These are phyloP conservation scores for Heliothis peltigera DNA, from an alignment of 2,888 invertebrate species.

Conservation along the genomic window DNA sequence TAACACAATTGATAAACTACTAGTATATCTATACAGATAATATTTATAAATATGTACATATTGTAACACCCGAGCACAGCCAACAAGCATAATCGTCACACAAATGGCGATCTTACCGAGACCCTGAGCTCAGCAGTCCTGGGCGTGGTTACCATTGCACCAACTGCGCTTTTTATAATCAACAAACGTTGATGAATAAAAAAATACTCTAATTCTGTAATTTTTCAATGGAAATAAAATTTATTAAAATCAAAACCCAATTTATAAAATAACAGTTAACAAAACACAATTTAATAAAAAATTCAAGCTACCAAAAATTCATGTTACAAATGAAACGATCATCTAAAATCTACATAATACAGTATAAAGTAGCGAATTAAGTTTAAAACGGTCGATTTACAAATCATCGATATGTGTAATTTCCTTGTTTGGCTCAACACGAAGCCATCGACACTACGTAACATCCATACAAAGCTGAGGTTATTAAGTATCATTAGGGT, in stretches of 20 bases:
- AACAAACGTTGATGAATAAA: too few species aligned
- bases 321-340: slow-evolving; percentile 17
- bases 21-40: too few species aligned
- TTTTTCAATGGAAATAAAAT: too few species aligned
- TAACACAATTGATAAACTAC: too few species aligned
- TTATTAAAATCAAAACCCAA: background rate
- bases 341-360: slow-evolving; percentile 27
- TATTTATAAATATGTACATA: too few species aligned
- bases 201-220: too few species aligned
- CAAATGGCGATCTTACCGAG: too few species aligned
- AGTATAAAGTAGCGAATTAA: slow-evolving; percentile 49
- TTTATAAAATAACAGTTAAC: slow-evolving; percentile 15
- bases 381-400: slow-evolving; percentile 52
- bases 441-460: slow-evolving; percentile 13
- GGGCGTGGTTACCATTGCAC: too few species aligned
- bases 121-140: too few species aligned
- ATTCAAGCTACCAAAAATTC: slow-evolving; percentile 2
- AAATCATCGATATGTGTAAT: slow-evolving; percentile 53
- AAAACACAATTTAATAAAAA: slow-evolving; percentile 17
- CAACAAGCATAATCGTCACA: too few species aligned
- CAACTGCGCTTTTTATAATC: too few species aligned
- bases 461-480: slow-evolving; percentile 67
- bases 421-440: slow-evolving; percentile 36
- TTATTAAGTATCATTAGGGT: slow-evolving; percentile 73
- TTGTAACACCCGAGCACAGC: too few species aligned